These are phyloP conservation scores for Bovichtus diacanthus DNA, from an alignment of 2,797 vertebrate species.

Conservation along the genomic window DNA sequence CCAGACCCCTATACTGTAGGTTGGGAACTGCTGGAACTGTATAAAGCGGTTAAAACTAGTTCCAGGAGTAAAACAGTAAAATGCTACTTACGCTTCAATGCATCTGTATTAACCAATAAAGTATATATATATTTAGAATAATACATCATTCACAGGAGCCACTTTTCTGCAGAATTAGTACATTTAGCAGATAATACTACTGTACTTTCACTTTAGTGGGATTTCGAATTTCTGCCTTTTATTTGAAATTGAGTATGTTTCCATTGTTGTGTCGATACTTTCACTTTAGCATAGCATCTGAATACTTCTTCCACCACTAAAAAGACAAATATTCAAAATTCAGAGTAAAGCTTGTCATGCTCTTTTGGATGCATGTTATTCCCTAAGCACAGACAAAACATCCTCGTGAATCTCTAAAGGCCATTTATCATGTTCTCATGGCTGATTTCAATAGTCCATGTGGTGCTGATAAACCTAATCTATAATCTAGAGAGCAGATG, in stretches of 20 bases:
- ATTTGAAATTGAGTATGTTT: background rate
- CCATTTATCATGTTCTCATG: slow-evolving; percentile 8
- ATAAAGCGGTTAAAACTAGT: background rate
- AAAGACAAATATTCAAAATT: background rate
- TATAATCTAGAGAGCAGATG: slow-evolving; percentile 12
- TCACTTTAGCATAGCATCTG: background rate
- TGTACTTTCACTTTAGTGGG: background rate
- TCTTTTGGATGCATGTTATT: background rate
- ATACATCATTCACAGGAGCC: background rate
- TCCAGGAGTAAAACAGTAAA: background rate
- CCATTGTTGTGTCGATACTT: background rate
- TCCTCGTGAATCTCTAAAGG: background rate
- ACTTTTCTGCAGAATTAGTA: background rate
- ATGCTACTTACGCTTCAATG: background rate
- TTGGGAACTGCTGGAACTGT: too few relatives aligned
- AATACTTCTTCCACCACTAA: background rate
- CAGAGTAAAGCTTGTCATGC: background rate
- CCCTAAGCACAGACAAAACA: background rate
- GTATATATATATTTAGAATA: background rate
- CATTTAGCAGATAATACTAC: background rate
- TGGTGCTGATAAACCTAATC: slow-evolving; percentile 31
- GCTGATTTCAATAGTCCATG: slow-evolving; percentile 11
- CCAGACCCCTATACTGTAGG: too few relatives aligned
- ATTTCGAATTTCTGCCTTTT: background rate
- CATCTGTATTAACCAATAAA: background rate